Percentiles rank a stretch among this genome's conserved stretches.
Conservation (phyloP, 2,888 invertebrate genomes). For the Cephus runcator region DNA sequence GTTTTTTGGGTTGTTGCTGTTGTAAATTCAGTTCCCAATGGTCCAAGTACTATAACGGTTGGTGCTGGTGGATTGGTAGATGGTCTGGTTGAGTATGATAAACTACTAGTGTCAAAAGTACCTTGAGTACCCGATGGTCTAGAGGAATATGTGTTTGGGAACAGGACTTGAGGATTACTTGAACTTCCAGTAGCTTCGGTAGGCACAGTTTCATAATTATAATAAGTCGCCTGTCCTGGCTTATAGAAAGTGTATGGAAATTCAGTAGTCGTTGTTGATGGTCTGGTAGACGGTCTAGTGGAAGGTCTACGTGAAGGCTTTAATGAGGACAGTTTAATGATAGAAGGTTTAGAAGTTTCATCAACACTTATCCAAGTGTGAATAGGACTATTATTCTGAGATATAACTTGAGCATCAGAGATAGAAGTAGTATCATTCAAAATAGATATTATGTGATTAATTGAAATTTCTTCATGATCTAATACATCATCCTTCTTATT, state of each 20-base stretch:
- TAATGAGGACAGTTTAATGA: slow-evolving; percentile 39
- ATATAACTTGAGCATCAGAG: slow-evolving; percentile 20
- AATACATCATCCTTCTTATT: slow-evolving; percentile 57
- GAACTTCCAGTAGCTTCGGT: slow-evolving; percentile 31
- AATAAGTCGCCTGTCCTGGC: slow-evolving; percentile 46
- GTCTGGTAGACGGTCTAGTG: slow-evolving; percentile 22
- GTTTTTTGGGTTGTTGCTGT: slow-evolving; percentile 55
- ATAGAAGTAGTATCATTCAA: slow-evolving; percentile 60
- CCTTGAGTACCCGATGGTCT: slow-evolving; percentile 33
- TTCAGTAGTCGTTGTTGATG: slow-evolving; percentile 29
- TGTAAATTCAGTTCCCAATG: slow-evolving; percentile 57
- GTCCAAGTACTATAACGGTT: slow-evolving; percentile 72
- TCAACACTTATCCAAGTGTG: slow-evolving; percentile 57
- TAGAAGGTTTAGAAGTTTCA: slow-evolving; percentile 57
- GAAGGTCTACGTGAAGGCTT: slow-evolving; percentile 11
- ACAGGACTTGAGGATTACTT: slow-evolving; percentile 16
- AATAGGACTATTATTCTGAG: slow-evolving; percentile 26
- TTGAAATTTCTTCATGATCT: slow-evolving; percentile 61
- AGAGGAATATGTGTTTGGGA: slow-evolving; percentile 29
- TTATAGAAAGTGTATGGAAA: slow-evolving; percentile 55
- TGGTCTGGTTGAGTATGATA: slow-evolving; percentile 52
- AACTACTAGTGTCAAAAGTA: slow-evolving; percentile 31
- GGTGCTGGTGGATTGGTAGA: slow-evolving; percentile 68
- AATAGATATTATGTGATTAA: slow-evolving; percentile 66
- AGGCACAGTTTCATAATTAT: slow-evolving; percentile 51